Conservation (phyloP, 1,140 invertebrate genomes). For the Mycetomoellerius zeteki region DNA sequence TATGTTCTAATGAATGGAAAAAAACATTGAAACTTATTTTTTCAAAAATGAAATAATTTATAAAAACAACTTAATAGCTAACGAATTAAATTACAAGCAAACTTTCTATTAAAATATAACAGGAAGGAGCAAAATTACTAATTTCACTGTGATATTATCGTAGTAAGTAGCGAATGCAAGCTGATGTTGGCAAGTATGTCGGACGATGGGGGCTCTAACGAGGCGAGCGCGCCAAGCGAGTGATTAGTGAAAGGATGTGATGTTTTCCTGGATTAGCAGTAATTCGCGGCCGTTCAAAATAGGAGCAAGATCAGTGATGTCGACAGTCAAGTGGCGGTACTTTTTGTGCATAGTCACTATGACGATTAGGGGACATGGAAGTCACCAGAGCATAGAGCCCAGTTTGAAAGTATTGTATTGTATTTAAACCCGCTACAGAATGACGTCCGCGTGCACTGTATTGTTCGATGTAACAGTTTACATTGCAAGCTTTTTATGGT, state of each 20-base stretch:
- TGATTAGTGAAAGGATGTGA: constrained; percentile 74
- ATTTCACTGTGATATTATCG: constrained; percentile 1
- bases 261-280: constrained; percentile 66
- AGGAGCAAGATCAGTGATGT: constrained; percentile 13
- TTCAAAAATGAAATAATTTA: not conserved
- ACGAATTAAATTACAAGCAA: not conserved
- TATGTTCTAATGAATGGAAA: not conserved
- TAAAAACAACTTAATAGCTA: not conserved
- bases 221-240: constrained; percentile 42
- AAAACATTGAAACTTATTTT: not conserved
- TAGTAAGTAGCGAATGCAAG: constrained; percentile 11
- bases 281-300: constrained; percentile 23
- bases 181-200: not conserved
- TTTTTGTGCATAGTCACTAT: constrained; percentile 49
- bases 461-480: constrained; percentile 12
- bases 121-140: not conserved
- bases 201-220: constrained; percentile 60
- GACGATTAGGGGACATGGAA: constrained; percentile 56
- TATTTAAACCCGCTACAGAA: constrained; percentile 68
- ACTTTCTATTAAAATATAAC: constrained; percentile 37
- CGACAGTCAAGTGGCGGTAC: constrained; percentile 45
- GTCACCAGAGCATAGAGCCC: constrained; percentile 66
- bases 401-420: constrained; percentile 30
- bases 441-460: constrained; percentile 12
- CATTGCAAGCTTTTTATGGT: not conserved